Base-by-base conservation (phyloP, 2,797 vertebrate species). In the Varecia variegata region DNA sequence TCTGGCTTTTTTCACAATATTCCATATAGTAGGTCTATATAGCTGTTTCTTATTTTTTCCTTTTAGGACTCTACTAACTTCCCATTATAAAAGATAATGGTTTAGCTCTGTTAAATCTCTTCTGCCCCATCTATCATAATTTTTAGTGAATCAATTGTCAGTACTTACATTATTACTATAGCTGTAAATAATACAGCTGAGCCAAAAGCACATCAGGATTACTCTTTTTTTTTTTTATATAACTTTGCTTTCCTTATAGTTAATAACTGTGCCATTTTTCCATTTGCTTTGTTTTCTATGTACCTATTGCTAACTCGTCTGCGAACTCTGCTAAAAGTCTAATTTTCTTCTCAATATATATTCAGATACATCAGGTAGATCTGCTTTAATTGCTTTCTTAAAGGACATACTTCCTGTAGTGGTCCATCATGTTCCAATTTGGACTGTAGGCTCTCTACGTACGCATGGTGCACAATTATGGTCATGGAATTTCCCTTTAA, bases 181-280 rank as follows among this genome's bases (percentile, higher is more conserved):
- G 43, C 47, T 90, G 4, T 88, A 94, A 95, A 62, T 89, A 94
- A 96, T 68, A 83, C 18, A 85, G 40, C 14, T 80, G 3, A 88
- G 27, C 30, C 87, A 85, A 93, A 92, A 60, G 54, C 14, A 74
- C 14, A 89, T 50, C 25, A 25, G n/a, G 8, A 52, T 45, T 85
- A 80, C 38, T 67, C 17, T 62, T 73, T 23, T 30, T 50, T 92
- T 85, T 86, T 30, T 54, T 58, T 54, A 21, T 47, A 20, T 52
- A 70, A 54, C 9, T 67, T 74, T 62, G 32, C 30, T 70, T 52
- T 52, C 47, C 32, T 54, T 52, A 52, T 8, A 35, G 32, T 87
- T 87, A 95, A 76, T 56, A 84, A 71, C 7, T 79, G 32, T 3
- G 71, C 40, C 43, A 80, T 82, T 90, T 96, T 68, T 92, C 30